Evolutionary conservation across 2,888 invertebrate genomes (phyloP), one percentile per base, ranked within the genome.

Genomic region (Melieria omissa): DNA sequence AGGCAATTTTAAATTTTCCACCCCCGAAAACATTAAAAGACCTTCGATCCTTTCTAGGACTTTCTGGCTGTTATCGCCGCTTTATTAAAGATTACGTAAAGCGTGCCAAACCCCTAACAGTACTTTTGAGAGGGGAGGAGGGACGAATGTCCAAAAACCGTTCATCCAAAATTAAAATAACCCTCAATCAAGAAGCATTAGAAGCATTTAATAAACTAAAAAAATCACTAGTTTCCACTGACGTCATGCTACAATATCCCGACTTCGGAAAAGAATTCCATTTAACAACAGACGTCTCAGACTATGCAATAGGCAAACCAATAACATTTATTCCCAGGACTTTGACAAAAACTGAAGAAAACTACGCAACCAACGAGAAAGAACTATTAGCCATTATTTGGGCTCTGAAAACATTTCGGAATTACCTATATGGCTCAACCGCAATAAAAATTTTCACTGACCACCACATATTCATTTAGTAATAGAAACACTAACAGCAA

Each of bases 391-490:
- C 47, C 4, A 67, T 57, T 10, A 46, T 67, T 45, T 58, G 58
- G 58, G 47, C 66, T 7, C 42, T 67, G 6, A 67, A 67, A 47
- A 8, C 47, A 10, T 45, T 47, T 4, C 3, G 62, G 45, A 69
- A 63, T 16, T 63, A 63, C 45, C 12, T 52, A 3, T 63, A 61
- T 16, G 62, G 69, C 4, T 61, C 55, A 4, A 8, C 69, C 3
- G 12, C 47, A 44, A 44, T 69, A 12, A 62, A 61, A 52, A 69
- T 69, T 5, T 69, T 62, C 7, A 62, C 54, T 10, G 69, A 70
- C 14, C 57, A 70, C 41, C 70, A 70, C 64, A 8, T 64, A 70
- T 46, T 47, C 70, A 5, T n/a, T 70, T 3, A 63, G 70, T n/a
- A 70, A 57, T 14, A 63, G 45, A 55, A 69, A 69, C 14, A 65